Conservation (phyloP, 2,888 invertebrate species). For the Phyllotreta cruciferae region DNA sequence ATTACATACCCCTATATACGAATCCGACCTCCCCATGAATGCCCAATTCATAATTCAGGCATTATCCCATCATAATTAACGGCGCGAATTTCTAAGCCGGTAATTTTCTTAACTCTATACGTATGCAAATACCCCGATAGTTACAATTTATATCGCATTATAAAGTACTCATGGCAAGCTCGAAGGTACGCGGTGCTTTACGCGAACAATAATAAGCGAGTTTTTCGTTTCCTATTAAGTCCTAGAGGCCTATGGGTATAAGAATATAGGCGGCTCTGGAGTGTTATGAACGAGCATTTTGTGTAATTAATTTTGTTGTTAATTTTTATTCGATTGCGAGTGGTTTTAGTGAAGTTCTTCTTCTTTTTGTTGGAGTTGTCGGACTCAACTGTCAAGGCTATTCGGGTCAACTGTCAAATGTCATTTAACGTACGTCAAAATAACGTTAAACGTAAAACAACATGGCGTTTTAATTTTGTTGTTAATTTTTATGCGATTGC, state of each 20-base stretch:
- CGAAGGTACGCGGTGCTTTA: constrained; percentile 36
- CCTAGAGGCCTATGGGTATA: constrained; percentile 32
- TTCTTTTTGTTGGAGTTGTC: no score
- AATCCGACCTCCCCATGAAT: constrained; percentile 11
- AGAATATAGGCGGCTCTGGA: constrained; percentile 1
- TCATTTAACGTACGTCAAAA: no score
- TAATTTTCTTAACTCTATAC: constrained; percentile 31
- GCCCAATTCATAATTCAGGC: constrained; percentile 6
- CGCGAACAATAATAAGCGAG: constrained; percentile 37
- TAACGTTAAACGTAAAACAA: no score
- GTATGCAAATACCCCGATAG: constrained; percentile 41
- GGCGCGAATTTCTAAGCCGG: constrained; percentile 44
- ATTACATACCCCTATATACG: constrained; percentile 11
- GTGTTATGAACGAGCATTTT: constrained; percentile 3
- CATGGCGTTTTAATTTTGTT: no score
- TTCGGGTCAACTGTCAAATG: no score
- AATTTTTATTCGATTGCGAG: no score
- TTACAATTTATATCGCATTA: constrained; percentile 44
- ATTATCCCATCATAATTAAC: constrained; percentile 43
- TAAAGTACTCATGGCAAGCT: constrained; percentile 39
- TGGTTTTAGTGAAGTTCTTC: no score
- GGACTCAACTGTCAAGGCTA: no score
- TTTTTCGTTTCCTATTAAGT: constrained; percentile 39
- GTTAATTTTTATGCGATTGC: no score
- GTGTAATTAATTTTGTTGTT: neutral